Conservation (phyloP, 1,140 invertebrate species). For the Drosophila navojoa region DNA sequence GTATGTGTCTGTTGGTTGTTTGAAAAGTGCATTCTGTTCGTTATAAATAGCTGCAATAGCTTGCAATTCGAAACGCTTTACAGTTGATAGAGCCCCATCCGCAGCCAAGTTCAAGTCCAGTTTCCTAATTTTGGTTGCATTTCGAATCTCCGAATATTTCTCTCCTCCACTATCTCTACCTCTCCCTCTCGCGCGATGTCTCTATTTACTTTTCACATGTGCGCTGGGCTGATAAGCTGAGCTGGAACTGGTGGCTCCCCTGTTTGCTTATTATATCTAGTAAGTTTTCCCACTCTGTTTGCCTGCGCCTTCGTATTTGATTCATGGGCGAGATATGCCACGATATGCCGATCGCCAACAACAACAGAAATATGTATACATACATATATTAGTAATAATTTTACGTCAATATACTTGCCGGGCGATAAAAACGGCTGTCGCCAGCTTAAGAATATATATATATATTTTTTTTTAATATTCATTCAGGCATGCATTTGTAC, state of each 20-base stretch:
- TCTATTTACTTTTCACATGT: slow-evolving; percentile 68
- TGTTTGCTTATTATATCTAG: slow-evolving; percentile 28
- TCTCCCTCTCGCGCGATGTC: not conserved
- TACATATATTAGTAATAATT: slow-evolving; percentile 73
- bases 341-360: slow-evolving; percentile 17
- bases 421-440: slow-evolving; percentile 59
- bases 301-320: slow-evolving; percentile 24
- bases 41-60: slow-evolving; percentile 38
- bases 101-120: slow-evolving; percentile 60
- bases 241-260: slow-evolving; percentile 17
- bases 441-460: slow-evolving; percentile 53
- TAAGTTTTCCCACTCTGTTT: not conserved
- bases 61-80: slow-evolving; percentile 19
- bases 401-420: slow-evolving; percentile 35
- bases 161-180: not conserved
- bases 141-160: slow-evolving; percentile 8
- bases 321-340: slow-evolving; percentile 42
- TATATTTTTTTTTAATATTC: slow-evolving; percentile 13
- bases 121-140: slow-evolving; percentile 13
- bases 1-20: slow-evolving; percentile 41
- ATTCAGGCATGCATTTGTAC: not conserved
- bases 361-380: slow-evolving; percentile 61
- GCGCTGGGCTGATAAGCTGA: slow-evolving; percentile 57
- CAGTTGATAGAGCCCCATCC: not conserved
- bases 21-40: slow-evolving; percentile 41